These are phyloP conservation scores for Rhabdornis inornatus DNA, from an alignment of 2,113 vertebrate species.

Conservation along the genomic window DNA sequence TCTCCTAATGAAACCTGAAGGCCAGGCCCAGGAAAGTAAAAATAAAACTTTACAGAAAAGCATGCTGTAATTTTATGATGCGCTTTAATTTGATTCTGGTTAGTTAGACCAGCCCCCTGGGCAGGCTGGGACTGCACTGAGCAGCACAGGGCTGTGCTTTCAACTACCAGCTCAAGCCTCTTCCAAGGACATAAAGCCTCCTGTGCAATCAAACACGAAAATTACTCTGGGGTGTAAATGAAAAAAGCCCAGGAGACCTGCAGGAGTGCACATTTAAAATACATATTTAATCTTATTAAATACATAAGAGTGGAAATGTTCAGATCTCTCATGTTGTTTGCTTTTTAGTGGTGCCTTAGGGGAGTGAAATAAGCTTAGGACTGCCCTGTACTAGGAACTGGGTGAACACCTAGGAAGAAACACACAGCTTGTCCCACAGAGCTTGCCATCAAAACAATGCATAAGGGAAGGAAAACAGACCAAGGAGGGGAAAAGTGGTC, in stretches of 20 bases:
- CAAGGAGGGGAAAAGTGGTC: not conserved
- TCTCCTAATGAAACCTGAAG: slow-evolving; percentile 57
- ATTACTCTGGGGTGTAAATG: not conserved
- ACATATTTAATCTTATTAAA: not conserved
- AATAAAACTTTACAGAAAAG: slow-evolving; percentile 63
- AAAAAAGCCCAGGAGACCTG: rapidly evolving
- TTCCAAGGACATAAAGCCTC: slow-evolving; percentile 10
- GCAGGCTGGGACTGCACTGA: slow-evolving; percentile 40
- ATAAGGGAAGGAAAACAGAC: not conserved
- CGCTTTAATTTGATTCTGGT: slow-evolving; percentile 68
- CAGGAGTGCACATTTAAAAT: not conserved
- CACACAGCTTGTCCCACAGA: not conserved
- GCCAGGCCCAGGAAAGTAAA: slow-evolving; percentile 41
- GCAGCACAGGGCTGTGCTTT: slow-evolving; percentile 26
- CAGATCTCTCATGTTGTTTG: not conserved
- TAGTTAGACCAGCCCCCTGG: slow-evolving; percentile 59
- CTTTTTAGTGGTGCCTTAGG: not conserved
- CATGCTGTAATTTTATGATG: slow-evolving; percentile 76
- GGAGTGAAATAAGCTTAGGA: not conserved
- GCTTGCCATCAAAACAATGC: not conserved
- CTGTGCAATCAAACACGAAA: slow-evolving; percentile 51
- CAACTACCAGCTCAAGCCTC: not conserved
- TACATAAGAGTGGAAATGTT: slow-evolving; percentile 6
- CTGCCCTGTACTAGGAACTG: not conserved
- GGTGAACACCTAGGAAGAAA: not conserved